A percentile compares a stretch with the other conserved stretches of the same genome.
Evolutionary conservation across 2,113 vertebrate species (phyloP).

Genomic region (Diglossa brunneiventris): DNA sequence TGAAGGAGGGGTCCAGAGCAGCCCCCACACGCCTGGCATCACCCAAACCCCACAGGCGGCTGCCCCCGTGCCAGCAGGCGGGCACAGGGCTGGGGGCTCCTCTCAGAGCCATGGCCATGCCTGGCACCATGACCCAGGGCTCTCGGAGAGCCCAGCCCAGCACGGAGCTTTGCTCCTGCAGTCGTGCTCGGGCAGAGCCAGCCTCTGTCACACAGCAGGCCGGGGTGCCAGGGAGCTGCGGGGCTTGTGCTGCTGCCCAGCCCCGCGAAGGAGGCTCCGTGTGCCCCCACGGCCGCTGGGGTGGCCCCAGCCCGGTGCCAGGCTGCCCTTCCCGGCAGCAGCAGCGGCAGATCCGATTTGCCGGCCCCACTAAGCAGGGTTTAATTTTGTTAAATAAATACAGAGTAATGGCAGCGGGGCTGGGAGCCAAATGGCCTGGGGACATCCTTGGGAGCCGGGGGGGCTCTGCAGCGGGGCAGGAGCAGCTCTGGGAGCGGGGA

Average conservation of each 20-base stretch:
- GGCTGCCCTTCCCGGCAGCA: background rate
- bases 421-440: conserved; percentile 14
- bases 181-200: background rate
- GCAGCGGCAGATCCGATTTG: conserved; percentile 5
- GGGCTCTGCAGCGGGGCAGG: background rate
- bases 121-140: fast-evolving
- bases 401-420: background rate
- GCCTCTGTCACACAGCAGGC: background rate
- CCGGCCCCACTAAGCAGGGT: conserved; percentile 18
- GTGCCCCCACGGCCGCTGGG: background rate
- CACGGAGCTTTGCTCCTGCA: background rate
- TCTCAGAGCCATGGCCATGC: fast-evolving
- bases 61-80: fast-evolving
- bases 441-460: background rate
- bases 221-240: background rate
- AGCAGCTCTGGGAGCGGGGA: background rate
- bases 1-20: background rate
- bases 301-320: background rate
- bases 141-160: background rate
- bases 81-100: background rate
- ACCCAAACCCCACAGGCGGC: background rate
- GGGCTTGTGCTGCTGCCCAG: background rate
- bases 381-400: conserved; percentile 62
- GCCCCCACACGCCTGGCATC: background rate
- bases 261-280: fast-evolving